A percentile compares a stretch with the other conserved stretches of the same genome.
These are phyloP conservation scores for Trachelus iudaicus DNA, from an alignment of 2,888 invertebrate species.

Conservation along the genomic window DNA sequence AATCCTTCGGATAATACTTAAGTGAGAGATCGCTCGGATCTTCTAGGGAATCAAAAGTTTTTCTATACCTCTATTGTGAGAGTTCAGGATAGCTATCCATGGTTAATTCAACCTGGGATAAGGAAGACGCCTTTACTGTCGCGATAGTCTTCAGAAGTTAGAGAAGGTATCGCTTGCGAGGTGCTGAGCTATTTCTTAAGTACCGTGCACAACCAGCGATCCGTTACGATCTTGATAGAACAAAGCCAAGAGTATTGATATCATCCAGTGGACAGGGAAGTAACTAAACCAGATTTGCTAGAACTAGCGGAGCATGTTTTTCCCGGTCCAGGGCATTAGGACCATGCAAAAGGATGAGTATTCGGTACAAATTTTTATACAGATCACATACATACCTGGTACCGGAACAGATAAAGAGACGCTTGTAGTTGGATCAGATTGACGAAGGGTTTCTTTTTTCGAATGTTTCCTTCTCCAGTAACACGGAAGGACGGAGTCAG, in stretches of 20 bases:
- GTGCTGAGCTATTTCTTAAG: background rate
- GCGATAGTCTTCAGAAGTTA: background rate
- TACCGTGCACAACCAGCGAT: background rate
- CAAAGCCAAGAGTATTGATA: background rate
- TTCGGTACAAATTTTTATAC: background rate
- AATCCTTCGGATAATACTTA: background rate
- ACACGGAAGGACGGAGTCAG: background rate
- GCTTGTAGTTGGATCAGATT: background rate
- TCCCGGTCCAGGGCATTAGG: background rate
- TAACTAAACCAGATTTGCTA: background rate
- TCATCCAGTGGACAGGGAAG: background rate
- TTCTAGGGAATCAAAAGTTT: background rate
- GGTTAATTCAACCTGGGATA: background rate
- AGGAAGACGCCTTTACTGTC: background rate
- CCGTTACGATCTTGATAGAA: background rate
- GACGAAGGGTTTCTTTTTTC: background rate
- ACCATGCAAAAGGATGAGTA: background rate
- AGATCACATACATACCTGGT: background rate
- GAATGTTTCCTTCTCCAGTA: background rate
- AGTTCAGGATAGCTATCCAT: background rate
- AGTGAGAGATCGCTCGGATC: background rate
- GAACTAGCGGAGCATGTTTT: background rate
- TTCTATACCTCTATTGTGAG: background rate
- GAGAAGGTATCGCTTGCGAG: background rate
- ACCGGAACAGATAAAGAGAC: background rate